phyloP scores from a whole-genome alignment of 2,797 vertebrate species.

The Ammospiza maritima region DNA sequence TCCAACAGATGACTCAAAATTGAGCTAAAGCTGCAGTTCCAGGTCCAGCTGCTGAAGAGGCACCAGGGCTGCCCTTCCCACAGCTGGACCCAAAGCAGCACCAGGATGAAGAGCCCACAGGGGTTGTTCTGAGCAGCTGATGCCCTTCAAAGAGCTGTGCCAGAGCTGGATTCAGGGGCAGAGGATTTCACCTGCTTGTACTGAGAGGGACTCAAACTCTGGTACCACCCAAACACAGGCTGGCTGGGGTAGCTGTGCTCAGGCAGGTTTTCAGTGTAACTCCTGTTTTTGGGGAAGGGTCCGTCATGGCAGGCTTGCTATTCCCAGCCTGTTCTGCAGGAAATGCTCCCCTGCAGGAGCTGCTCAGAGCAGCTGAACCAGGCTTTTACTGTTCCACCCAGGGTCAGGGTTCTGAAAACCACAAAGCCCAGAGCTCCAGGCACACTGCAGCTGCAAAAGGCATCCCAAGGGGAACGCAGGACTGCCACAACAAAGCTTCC shows the following conservation, averaged over 20 bases:
- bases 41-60: neutral
- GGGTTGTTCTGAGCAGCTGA: neutral
- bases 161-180: neutral
- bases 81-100: neutral
- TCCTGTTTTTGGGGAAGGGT: neutral
- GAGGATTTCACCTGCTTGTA: neutral
- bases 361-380: rapidly evolving
- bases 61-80: neutral
- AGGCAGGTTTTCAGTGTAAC: neutral
- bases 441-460: neutral
- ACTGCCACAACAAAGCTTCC: neutral
- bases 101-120: rapidly evolving
- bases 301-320: rapidly evolving
- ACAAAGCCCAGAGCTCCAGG: neutral
- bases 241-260: neutral
- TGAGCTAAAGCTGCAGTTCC: neutral
- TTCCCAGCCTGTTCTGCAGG: neutral
- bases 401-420: neutral
- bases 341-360: rapidly evolving
- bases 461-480: too few species aligned
- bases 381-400: neutral
- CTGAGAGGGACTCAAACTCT: neutral
- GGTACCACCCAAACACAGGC: neutral
- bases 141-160: rapidly evolving
- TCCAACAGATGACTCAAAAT: neutral